A percentile compares a stretch with the other conserved stretches of the same genome.
These are phyloP conservation scores for Mesochorus sp. DNA, from an alignment of 2,888 invertebrate genomes.

Conservation along the genomic window DNA sequence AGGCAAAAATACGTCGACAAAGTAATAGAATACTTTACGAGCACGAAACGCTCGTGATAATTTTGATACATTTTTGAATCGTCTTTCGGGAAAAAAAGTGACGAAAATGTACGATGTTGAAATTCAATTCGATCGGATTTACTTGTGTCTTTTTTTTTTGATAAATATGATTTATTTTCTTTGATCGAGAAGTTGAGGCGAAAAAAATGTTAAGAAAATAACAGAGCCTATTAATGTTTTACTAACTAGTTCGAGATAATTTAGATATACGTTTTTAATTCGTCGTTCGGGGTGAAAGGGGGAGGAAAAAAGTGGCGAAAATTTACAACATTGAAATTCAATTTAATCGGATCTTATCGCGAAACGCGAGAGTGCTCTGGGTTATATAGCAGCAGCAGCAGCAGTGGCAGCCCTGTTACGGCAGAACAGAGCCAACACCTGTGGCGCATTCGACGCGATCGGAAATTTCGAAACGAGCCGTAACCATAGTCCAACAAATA, in stretches of 20 bases:
- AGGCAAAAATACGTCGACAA: no score
- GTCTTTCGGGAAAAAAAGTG: no score
- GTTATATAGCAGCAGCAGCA: background rate
- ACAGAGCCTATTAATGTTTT: background rate
- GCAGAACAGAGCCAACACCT: constrained; percentile 49
- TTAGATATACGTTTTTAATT: constrained; percentile 2
- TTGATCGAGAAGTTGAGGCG: no score
- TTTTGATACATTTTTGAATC: no score
- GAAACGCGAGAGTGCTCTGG: background rate
- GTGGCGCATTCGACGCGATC: constrained; percentile 56
- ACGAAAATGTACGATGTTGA: no score
- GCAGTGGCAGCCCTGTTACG: no score
- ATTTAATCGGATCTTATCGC: constrained; percentile 49
- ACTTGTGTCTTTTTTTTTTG: no score
- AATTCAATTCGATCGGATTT: no score
- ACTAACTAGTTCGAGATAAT: background rate
- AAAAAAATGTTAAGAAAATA: background rate
- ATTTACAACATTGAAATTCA: constrained; percentile 34
- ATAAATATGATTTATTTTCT: no score
- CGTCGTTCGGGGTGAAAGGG: background rate
- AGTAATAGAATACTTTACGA: no score
- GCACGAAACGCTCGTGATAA: no score
- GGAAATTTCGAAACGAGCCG: constrained; percentile 43
- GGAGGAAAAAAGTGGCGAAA: background rate
- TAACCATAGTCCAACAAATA: background rate